phyloP scores from a whole-genome alignment of 1,140 invertebrate genomes.

The Globodera rostochiensis region DNA sequence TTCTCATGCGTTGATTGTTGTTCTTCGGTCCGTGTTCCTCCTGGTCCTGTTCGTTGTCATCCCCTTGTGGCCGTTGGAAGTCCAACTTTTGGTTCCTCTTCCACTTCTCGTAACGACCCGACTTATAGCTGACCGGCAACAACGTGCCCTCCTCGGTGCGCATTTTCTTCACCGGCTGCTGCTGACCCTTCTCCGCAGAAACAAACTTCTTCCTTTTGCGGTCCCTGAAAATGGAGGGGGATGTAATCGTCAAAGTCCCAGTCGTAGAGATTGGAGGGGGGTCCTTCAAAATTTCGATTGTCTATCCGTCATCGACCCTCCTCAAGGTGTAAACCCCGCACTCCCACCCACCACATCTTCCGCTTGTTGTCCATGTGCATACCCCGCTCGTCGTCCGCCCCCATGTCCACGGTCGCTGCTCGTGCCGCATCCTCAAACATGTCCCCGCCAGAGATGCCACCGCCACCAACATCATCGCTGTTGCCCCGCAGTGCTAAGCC shows the following conservation, averaged over 20 bases:
- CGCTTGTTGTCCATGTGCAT: constrained; percentile 71
- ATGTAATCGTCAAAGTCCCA: background rate
- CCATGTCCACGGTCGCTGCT: constrained; percentile 77
- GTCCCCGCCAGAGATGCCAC: constrained; percentile 54
- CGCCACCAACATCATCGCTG: background rate
- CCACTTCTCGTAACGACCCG: constrained; percentile 81
- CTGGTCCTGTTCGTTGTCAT: constrained; percentile 70
- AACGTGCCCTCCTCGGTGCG: constrained; percentile 89
- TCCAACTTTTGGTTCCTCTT: constrained; percentile 79
- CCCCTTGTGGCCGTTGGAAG: constrained; percentile 70
- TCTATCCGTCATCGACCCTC: background rate
- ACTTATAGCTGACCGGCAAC: constrained; percentile 90
- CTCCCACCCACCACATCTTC: constrained; percentile 72
- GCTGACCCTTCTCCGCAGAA: constrained; percentile 69
- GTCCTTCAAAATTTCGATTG: no score
- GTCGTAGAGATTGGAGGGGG: no score
- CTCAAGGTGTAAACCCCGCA: background rate
- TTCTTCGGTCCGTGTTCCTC: constrained; percentile 1
- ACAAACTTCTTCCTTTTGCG: constrained; percentile 89
- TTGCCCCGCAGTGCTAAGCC: constrained; percentile 43
- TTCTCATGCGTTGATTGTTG: constrained; percentile 29
- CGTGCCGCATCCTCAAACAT: constrained; percentile 76
- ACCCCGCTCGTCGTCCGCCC: constrained; percentile 76
- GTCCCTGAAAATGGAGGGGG: constrained; percentile 71
- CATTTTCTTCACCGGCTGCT: constrained; percentile 75